phyloP scores from a whole-genome alignment of 2,888 invertebrate species.

The Ommatoiulus sabulosus region DNA sequence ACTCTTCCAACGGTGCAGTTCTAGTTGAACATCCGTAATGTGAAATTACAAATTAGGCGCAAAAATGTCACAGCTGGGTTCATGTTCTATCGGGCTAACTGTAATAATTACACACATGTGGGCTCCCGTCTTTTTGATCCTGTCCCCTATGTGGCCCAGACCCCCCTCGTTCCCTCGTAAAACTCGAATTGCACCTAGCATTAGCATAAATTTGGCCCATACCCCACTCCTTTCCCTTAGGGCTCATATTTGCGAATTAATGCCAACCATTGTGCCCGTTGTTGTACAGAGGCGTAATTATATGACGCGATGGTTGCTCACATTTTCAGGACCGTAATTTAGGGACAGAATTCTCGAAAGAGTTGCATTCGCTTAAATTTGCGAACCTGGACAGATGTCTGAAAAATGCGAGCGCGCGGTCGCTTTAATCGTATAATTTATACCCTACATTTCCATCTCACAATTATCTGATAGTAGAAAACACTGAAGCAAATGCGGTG shows the following conservation, averaged over 20 bases:
- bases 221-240: slow-evolving; percentile 38
- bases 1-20: neutral
- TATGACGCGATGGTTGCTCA: neutral
- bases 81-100: slow-evolving; percentile 6
- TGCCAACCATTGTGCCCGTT: slow-evolving; percentile 10
- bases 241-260: slow-evolving; percentile 41
- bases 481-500: no score
- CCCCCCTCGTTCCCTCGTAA: neutral
- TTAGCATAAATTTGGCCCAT: slow-evolving; percentile 17
- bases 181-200: neutral
- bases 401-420: neutral
- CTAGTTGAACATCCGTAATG: slow-evolving; percentile 4
- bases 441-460: no score
- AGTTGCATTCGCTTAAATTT: neutral
- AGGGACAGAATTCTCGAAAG: slow-evolving; percentile 16
- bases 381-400: neutral
- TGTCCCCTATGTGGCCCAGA: slow-evolving; percentile 2
- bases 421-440: no score
- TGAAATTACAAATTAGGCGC: slow-evolving; percentile 56
- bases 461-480: no score
- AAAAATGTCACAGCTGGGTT: slow-evolving; percentile 52
- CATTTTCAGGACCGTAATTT: neutral
- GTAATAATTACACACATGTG: slow-evolving; percentile 35
- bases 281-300: slow-evolving; percentile 19
- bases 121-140: slow-evolving; percentile 1